These are phyloP conservation scores for Steinernema khuongi DNA, from an alignment of 1,140 invertebrate species.

Conservation along the genomic window DNA sequence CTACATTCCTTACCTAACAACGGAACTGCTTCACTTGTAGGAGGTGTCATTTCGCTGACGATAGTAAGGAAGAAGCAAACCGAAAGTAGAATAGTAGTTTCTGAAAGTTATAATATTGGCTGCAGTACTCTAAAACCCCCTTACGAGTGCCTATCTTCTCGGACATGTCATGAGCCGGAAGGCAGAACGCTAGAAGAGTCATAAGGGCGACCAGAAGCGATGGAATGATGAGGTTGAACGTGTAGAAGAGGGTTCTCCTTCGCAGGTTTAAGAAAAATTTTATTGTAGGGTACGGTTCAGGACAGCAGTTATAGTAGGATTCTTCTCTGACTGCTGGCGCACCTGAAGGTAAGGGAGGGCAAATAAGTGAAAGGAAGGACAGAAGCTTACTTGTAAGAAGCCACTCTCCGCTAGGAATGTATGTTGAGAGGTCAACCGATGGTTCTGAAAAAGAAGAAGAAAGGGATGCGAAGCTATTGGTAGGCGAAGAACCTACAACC, in stretches of 20 bases:
- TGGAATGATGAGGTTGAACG: slow-evolving; percentile 97
- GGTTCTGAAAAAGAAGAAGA: no score
- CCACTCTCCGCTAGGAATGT: slow-evolving; percentile 95
- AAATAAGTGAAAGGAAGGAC: not conserved
- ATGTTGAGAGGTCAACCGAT: slow-evolving; percentile 80
- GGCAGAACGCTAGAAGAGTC: slow-evolving; percentile 91
- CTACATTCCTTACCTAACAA: slow-evolving; percentile 72
- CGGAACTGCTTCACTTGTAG: slow-evolving; percentile 91
- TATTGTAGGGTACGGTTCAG: slow-evolving; percentile 82
- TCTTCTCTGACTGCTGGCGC: slow-evolving; percentile 59
- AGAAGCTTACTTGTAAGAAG: slow-evolving; percentile 54
- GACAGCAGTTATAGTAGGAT: slow-evolving; percentile 60
- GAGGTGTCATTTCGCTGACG: slow-evolving; percentile 72
- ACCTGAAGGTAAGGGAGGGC: not conserved
- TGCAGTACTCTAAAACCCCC: slow-evolving; percentile 17
- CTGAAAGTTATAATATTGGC: slow-evolving; percentile 67
- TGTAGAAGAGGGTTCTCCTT: slow-evolving; percentile 93
- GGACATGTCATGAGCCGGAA: slow-evolving; percentile 69
- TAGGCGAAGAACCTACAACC: no score
- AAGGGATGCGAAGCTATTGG: no score
- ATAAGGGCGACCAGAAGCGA: slow-evolving; percentile 96
- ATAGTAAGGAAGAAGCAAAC: slow-evolving; percentile 60
- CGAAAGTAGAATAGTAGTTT: slow-evolving; percentile 69
- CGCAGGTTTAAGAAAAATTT: slow-evolving; percentile 93
- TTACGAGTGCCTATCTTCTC: slow-evolving; percentile 47